A percentile compares a stretch with the other conserved stretches of the same genome.
Evolutionary conservation across 2,113 vertebrate genomes (phyloP).

Genomic region (Urocitellus parryii): DNA sequence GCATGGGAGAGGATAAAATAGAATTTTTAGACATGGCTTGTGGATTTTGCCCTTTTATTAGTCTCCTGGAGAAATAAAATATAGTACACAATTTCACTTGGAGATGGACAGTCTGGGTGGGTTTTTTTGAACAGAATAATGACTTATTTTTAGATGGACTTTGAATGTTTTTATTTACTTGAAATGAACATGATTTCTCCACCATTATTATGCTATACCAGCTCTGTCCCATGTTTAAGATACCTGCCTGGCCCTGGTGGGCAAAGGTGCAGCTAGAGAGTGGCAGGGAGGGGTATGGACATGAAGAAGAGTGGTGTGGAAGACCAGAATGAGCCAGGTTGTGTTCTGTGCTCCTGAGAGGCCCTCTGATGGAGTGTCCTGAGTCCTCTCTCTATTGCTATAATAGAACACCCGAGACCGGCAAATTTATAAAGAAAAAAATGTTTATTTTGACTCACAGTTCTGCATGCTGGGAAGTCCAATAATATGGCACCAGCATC

Average conservation of each 20-base stretch:
- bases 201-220: background rate
- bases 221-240: background rate
- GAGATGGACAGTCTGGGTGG: conserved; percentile 1
- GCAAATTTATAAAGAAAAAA: background rate
- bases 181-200: background rate
- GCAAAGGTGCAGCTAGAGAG: background rate
- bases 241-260: background rate
- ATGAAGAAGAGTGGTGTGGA: background rate
- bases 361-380: background rate
- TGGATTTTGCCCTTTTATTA: conserved; percentile 29
- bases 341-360: background rate
- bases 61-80: conserved; percentile 48
- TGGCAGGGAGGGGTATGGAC: background rate
- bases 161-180: conserved; percentile 51
- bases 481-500: background rate
- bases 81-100: conserved; percentile 29
- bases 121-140: background rate
- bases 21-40: conserved; percentile 54
- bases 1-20: conserved; percentile 5
- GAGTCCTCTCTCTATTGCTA: background rate
- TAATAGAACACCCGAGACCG: background rate
- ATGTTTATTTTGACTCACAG: background rate
- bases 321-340: background rate
- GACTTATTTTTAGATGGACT: conserved; percentile 34
- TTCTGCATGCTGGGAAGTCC: background rate